Percentiles rank a stretch among this genome's conserved stretches.
These are phyloP conservation scores for Pseudoips prasinana DNA, from an alignment of 2,888 invertebrate species.

Conservation along the genomic window DNA sequence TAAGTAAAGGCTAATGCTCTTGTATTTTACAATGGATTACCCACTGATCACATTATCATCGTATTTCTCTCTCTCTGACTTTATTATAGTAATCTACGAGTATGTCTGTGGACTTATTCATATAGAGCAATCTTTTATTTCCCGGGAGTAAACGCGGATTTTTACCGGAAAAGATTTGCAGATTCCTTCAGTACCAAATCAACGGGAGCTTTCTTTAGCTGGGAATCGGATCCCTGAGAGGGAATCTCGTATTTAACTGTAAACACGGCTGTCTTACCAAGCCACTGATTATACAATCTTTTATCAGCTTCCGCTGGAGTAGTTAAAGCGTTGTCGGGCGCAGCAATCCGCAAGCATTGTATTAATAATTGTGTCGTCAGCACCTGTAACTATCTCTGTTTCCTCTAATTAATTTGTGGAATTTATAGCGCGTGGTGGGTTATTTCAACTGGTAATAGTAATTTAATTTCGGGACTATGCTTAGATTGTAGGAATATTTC, in stretches of 20 bases:
- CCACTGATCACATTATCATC: too few relatives aligned
- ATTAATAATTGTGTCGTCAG: slow-evolving; percentile 23
- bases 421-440: slow-evolving; percentile 23
- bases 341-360: slow-evolving; percentile 20
- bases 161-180: slow-evolving; percentile 48
- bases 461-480: too few relatives aligned
- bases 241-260: slow-evolving; percentile 44
- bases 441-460: slow-evolving; percentile 14
- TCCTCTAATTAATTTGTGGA: slow-evolving; percentile 24
- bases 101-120: slow-evolving; percentile 56
- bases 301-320: slow-evolving; percentile 32
- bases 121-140: slow-evolving; percentile 66
- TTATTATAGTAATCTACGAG: neutral
- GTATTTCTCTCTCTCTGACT: too few relatives aligned
- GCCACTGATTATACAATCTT: slow-evolving; percentile 38
- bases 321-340: slow-evolving; percentile 37
- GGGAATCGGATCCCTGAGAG: slow-evolving; percentile 18
- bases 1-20: too few relatives aligned
- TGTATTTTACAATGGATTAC: too few relatives aligned
- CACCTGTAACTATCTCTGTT: slow-evolving; percentile 28
- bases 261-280: slow-evolving; percentile 42
- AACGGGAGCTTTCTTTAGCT: slow-evolving; percentile 45
- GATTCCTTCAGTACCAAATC: slow-evolving; percentile 46
- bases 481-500: too few relatives aligned
- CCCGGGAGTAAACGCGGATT: slow-evolving; percentile 49